Percentiles rank a stretch among this genome's conserved stretches.
Evolutionary conservation across 2,888 invertebrate genomes (phyloP).

Genomic region (Apomyelois bistriatella): DNA sequence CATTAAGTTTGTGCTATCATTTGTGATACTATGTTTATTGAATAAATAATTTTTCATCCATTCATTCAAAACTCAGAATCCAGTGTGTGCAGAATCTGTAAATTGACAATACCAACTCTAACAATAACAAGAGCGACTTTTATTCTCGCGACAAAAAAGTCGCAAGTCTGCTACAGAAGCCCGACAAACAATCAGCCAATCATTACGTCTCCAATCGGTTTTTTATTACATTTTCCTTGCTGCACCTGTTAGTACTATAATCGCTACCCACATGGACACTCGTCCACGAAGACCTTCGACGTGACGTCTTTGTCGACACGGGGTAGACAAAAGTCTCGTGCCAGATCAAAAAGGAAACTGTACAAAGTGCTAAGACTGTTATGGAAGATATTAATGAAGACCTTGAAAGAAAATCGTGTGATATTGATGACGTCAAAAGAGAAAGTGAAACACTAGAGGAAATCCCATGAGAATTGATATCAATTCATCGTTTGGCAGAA

Average conservation of each 20-base stretch:
- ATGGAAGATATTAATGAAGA: no score
- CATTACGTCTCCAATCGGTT: slow-evolving; percentile 37
- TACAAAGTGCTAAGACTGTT: neutral
- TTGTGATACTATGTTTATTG: no score
- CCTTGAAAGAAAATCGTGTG: no score
- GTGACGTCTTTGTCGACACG: neutral
- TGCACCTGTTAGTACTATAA: slow-evolving; percentile 17
- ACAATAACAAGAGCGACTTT: neutral
- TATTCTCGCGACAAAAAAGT: slow-evolving; percentile 25
- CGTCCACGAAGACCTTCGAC: slow-evolving; percentile 13
- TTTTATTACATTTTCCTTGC: slow-evolving; percentile 32
- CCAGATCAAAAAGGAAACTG: neutral
- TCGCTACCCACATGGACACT: slow-evolving; percentile 14
- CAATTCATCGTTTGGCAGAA: no score
- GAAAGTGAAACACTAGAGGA: no score
- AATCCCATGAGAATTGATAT: no score
- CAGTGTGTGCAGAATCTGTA: no score
- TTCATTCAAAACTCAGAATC: no score
- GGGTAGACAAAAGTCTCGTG: neutral
- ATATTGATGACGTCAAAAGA: no score
- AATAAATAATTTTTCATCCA: no score
- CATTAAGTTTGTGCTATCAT: no score
- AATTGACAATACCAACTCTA: no score
- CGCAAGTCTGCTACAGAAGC: slow-evolving; percentile 29
- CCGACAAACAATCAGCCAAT: slow-evolving; percentile 38